phyloP scores from a whole-genome alignment of 2,797 vertebrate genomes.

The Phalloptychus januarius region DNA sequence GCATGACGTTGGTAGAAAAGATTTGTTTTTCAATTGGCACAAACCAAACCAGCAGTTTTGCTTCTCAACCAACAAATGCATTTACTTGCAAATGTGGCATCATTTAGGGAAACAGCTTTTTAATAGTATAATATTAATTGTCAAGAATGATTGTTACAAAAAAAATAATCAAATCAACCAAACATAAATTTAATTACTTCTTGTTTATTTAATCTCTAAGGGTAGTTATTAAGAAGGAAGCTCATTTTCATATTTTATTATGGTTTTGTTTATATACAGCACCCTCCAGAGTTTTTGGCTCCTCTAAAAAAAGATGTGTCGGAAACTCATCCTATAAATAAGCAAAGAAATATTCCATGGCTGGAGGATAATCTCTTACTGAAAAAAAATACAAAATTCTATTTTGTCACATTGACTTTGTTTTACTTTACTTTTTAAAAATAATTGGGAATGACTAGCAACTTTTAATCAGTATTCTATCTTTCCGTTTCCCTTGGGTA shows the following conservation, averaged over 20 bases:
- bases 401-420: neutral
- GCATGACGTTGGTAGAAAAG: neutral
- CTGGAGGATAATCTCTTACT: neutral
- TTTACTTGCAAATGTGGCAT: neutral
- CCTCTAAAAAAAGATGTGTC: neutral
- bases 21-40: neutral
- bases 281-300: neutral
- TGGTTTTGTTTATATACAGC: neutral
- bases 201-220: neutral
- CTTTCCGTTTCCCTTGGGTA: neutral
- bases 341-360: neutral
- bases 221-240: neutral
- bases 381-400: neutral
- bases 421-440: neutral
- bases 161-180: neutral
- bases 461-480: neutral
- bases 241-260: neutral
- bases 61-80: neutral
- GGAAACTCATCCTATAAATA: neutral
- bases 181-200: neutral
- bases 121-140: neutral
- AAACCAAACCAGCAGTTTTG: neutral
- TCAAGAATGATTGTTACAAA: neutral
- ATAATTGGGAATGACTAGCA: neutral
- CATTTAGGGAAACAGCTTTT: neutral